Conservation (phyloP, 2,113 vertebrate genomes). For the Callorhinus ursinus region DNA sequence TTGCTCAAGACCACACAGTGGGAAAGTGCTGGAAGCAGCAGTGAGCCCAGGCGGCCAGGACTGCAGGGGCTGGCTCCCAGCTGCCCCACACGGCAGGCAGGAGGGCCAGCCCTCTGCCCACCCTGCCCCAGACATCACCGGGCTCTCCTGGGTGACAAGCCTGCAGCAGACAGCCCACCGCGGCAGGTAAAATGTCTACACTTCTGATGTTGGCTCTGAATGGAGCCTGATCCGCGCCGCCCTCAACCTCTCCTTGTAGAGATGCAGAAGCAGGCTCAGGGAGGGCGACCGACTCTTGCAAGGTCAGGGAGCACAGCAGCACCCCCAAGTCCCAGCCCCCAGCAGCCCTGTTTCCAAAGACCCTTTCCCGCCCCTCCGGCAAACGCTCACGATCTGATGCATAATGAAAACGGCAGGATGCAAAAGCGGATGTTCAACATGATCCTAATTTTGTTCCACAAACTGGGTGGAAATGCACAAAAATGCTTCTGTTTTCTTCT, state of each 20-base stretch:
- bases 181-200: not conserved
- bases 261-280: not conserved
- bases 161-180: not conserved
- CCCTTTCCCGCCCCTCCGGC: not conserved
- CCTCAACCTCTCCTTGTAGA: not conserved
- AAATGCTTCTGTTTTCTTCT: not conserved
- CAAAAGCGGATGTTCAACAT: not conserved
- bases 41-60: not conserved
- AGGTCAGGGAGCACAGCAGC: not conserved
- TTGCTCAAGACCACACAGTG: no score
- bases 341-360: not conserved
- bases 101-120: not conserved
- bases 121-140: not conserved
- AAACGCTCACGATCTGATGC: not conserved
- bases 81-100: accelerated
- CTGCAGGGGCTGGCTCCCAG: not conserved
- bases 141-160: not conserved
- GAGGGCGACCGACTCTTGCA: not conserved
- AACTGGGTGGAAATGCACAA: not conserved
- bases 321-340: not conserved
- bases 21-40: not conserved
- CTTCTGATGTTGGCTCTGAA: not conserved
- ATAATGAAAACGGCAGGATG: not conserved
- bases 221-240: not conserved
- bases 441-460: not conserved